Percentiles rank a stretch among this genome's conserved stretches.
These are phyloP conservation scores for Phainopepla nitens DNA, from an alignment of 2,113 vertebrate species.

Conservation along the genomic window DNA sequence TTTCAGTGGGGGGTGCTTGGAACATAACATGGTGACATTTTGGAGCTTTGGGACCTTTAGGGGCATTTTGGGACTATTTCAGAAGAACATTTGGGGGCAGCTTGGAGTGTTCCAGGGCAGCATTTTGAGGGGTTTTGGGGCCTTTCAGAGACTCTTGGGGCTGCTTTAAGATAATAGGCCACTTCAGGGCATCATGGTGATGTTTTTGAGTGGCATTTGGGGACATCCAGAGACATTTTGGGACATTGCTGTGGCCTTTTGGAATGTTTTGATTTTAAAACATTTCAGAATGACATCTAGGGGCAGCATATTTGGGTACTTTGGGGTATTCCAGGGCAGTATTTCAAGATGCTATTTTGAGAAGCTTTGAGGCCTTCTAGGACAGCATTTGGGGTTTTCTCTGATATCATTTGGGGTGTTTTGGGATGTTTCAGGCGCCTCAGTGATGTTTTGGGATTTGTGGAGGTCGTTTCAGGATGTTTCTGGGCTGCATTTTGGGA, in stretches of 20 bases:
- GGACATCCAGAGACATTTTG: not conserved
- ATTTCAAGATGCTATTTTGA: not conserved
- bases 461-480: not conserved
- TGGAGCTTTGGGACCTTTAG: not conserved
- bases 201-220: not conserved
- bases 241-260: not conserved
- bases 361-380: not conserved
- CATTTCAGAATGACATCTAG: not conserved
- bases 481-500: not conserved
- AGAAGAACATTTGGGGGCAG: not conserved
- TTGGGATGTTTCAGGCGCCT: not conserved
- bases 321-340: not conserved
- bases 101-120: not conserved
- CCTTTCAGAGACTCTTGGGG: not conserved
- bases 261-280: not conserved
- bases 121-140: not conserved
- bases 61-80: not conserved
- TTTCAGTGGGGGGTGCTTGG: not conserved
- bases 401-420: not conserved
- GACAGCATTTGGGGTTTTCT: not conserved
- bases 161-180: not conserved
- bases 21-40: not conserved
- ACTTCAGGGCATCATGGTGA: not conserved
- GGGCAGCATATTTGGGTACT: not conserved
- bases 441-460: not conserved